Percentiles rank a stretch among this genome's conserved stretches.
Evolutionary conservation across 1,140 invertebrate genomes (phyloP).

Genomic region (Orchesella cincta): DNA sequence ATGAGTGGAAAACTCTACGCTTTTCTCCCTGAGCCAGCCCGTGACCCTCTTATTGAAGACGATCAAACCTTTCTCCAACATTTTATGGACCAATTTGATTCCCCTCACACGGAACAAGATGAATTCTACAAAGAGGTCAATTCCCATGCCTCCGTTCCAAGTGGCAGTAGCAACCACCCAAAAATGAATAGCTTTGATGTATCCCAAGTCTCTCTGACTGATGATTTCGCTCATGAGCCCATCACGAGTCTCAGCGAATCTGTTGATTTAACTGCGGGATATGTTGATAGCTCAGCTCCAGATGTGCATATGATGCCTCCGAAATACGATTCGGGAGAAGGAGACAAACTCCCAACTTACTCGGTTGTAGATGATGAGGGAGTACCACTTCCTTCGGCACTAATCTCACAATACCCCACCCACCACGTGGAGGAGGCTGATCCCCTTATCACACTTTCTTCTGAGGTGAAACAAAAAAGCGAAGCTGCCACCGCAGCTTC

Average conservation of each 20-base stretch:
- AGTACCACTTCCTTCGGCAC: neutral
- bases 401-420: slow-evolving; percentile 24
- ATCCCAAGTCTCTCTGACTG: neutral
- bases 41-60: slow-evolving; percentile 45
- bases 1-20: slow-evolving; percentile 45
- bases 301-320: slow-evolving; percentile 6
- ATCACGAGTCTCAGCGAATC: neutral
- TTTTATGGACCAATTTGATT: slow-evolving; percentile 35
- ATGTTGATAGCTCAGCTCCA: neutral
- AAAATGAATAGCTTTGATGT: slow-evolving; percentile 13
- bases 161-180: neutral
- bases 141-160: neutral
- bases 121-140: slow-evolving; percentile 30
- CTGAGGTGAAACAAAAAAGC: neutral
- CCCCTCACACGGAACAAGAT: neutral
- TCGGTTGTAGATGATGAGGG: neutral
- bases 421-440: slow-evolving; percentile 12
- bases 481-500: neutral
- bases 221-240: neutral
- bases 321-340: slow-evolving; percentile 1
- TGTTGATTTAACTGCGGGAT: neutral
- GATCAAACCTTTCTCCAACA: slow-evolving; percentile 25
- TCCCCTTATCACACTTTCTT: neutral
- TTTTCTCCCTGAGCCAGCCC: slow-evolving; percentile 45
- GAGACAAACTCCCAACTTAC: neutral